Evolutionary conservation across 2,888 invertebrate genomes (phyloP), one percentile per base, ranked within the genome.

Genomic region (Sipha maydis): DNA sequence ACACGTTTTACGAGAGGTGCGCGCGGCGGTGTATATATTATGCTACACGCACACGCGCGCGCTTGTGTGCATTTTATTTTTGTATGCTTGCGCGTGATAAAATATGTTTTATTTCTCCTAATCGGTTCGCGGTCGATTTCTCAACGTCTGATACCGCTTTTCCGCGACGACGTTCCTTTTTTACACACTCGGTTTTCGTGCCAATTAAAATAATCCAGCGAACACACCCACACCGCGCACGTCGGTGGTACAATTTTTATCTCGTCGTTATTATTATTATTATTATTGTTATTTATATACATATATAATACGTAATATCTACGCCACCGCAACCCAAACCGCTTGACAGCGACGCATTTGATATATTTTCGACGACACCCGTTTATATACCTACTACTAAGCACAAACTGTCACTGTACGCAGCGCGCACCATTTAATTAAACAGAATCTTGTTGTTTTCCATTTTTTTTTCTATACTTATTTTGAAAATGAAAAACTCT

Each of bases 161-260:
- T 41, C 21, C n/a, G 82, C 82, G 67, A 41, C 82, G 11, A 31
- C 21, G 28, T 34, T 78, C 78, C 21, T 19, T 9, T 48, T 11
- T 1, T n/a, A 5, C 21, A 4, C 28, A 0, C 11, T 28, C 67
- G n/a, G n/a, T 69, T 19, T 69, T 41, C 80, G 41, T 11, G 69
- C 67, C 69, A 82, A 82, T 82, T 69, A 41, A 69, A 38, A 73
- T 73, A 21, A 73, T 38, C 34, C 73, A 71, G n/a, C 69, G 25
- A n/a, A n/a, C n/a, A 28, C 69, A 9, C 69, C 28, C 28, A n/a
- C 34, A 34, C 73, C 69, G 69, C 69, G 28, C 69, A 34, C 73
- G 73, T 34, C 38, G 73, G 73, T 8, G 73, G 17, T 31, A 8
- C 7, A 25, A 5, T 75, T 75, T 75, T 75, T 21, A 11, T 71